Evolutionary conservation across 2,797 vertebrate genomes (phyloP).

Genomic region (Clarias platycephalus): DNA sequence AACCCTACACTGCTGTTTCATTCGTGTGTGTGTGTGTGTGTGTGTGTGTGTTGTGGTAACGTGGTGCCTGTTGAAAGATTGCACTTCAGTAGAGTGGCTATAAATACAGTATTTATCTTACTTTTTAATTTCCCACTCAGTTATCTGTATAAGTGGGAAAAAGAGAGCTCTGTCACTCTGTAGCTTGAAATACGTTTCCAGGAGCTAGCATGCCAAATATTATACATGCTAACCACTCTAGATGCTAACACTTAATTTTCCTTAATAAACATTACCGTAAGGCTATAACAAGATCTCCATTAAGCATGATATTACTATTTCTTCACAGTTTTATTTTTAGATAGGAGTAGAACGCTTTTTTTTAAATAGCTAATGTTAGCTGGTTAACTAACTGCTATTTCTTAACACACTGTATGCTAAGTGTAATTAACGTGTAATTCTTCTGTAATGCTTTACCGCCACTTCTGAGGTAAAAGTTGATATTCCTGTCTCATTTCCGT

Average conservation of each 20-base stretch:
- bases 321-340: not conserved
- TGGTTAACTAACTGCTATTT: not conserved
- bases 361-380: too few species aligned
- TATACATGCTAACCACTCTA: not conserved
- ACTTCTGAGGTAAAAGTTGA: not conserved
- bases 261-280: not conserved
- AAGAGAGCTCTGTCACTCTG: not conserved
- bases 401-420: not conserved
- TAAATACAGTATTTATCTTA: constrained; percentile 63
- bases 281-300: not conserved
- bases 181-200: not conserved
- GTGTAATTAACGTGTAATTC: not conserved
- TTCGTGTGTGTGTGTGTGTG: constrained; percentile 59
- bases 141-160: constrained; percentile 14
- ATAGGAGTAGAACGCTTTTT: not conserved
- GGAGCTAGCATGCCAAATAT: not conserved
- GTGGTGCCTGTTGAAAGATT: constrained; percentile 62
- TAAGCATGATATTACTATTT: not conserved
- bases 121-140: constrained; percentile 47
- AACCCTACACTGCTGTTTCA: constrained; percentile 60
- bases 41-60: constrained; percentile 61
- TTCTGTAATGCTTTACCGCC: not conserved
- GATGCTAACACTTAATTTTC: not conserved
- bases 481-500: not conserved
- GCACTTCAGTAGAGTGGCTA: constrained; percentile 60